Evolutionary conservation across 2,888 invertebrate genomes (phyloP).

Genomic region (Drosophila imparisetae): DNA sequence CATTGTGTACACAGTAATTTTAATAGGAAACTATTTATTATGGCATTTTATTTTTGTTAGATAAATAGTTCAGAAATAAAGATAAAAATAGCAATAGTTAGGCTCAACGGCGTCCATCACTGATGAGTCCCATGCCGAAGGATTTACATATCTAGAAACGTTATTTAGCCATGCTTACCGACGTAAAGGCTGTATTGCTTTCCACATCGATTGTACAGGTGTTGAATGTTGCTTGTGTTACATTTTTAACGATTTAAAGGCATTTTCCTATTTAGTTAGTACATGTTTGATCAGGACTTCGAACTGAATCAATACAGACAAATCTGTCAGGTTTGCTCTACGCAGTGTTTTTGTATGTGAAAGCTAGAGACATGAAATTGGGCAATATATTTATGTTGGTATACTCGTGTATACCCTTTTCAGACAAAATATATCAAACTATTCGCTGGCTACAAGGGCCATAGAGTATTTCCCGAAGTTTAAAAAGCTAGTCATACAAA

Average conservation of each 20-base stretch:
- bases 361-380: not conserved
- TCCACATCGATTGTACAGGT: no score
- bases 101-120: not conserved
- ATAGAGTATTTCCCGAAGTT: not conserved
- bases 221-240: no score
- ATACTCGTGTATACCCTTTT: not conserved
- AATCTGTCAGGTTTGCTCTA: not conserved
- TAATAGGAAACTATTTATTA: slow-evolving; percentile 18
- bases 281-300: no score
- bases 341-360: not conserved
- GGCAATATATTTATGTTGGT: not conserved
- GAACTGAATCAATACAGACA: no score
- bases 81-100: not conserved
- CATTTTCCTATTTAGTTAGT: no score
- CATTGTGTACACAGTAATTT: slow-evolving; percentile 6
- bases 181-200: no score
- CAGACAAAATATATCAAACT: not conserved
- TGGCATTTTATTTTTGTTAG: not conserved
- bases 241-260: no score
- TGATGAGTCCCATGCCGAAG: not conserved
- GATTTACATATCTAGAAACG: no score
- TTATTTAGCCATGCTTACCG: no score
- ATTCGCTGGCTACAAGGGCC: not conserved
- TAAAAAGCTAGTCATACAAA: not conserved
- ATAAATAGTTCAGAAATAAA: slow-evolving; percentile 10